Evolutionary conservation across 2,888 invertebrate genomes (phyloP), one percentile per base, ranked within the genome.

Genomic region (Dryocosmus kuriphilus): DNA sequence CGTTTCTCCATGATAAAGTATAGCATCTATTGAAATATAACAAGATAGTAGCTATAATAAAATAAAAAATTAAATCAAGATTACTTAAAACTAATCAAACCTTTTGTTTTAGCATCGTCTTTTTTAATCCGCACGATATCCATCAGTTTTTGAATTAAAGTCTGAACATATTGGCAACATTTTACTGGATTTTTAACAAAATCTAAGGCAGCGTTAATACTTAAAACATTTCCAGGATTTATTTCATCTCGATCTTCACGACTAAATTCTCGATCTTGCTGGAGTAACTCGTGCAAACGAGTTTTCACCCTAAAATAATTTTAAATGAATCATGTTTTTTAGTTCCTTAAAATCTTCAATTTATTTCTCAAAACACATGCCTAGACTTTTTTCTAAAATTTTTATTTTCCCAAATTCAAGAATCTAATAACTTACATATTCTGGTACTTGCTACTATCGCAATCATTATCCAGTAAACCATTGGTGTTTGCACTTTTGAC

Each of bases 401-500:
- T 4, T 41, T 16, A 41, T 41, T 41, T 41, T 41, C 16, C 5
- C 5, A 41, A 41, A 41, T 41, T 16, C 0, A 16, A 41, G 16
- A 16, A 19, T 63, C 9, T 35, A 4, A 38, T 46, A 74, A 93
- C 96, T 94, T 91, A 97, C 97, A 97, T 96, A 91, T 97, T 97
- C 91, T 98, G 98, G 91, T 97, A 97, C 92, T 98, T 98, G 88
- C 97, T 97, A 22, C 98, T 98, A 91, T 99, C 99, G 89, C 98
- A 98, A 91, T 99, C 99, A 89, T 99, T 99, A 90, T 99, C 99
- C 63, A 99, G 92, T 57, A 99, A 89, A 85, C 99, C 99, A 93
- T 99, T 99, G 0, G 99, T 99, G 89, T 99, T 99, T 32, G 99
- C 99, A 83, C 98, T 98, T 91, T 99, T 99, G 55, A 99, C 99